Conservation (phyloP, 1,140 invertebrate species). For the Cardiocondyla obscurior region DNA sequence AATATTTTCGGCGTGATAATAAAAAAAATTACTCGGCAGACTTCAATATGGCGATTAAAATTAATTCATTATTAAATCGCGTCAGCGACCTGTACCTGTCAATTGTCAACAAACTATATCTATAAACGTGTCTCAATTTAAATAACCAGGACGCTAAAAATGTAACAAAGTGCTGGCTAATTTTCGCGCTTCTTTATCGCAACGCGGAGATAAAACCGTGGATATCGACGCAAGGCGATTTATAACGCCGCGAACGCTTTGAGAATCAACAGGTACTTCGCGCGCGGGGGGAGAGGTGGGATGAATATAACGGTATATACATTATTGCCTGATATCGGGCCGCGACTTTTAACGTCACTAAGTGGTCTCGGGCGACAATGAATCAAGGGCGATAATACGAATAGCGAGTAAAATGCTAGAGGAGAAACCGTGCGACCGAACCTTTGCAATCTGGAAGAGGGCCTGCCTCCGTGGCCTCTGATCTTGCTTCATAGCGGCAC, state of each 20-base stretch:
- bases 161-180: background rate
- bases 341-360: background rate
- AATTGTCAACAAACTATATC: background rate
- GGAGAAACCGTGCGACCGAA: constrained; percentile 68
- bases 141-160: background rate
- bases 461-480: constrained; percentile 80
- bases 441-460: constrained; percentile 86
- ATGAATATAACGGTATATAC: constrained; percentile 59
- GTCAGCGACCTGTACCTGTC: background rate
- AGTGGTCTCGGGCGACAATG: background rate
- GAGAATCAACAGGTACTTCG: constrained; percentile 64
- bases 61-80: background rate
- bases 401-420: background rate
- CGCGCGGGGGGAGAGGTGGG: constrained; percentile 8
- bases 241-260: constrained; percentile 11
- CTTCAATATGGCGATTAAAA: background rate
- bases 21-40: background rate
- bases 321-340: constrained; percentile 51
- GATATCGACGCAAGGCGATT: constrained; percentile 32
- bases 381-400: background rate
- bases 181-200: background rate
- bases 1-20: background rate
- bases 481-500: constrained; percentile 82
- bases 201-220: no score
- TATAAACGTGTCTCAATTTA: constrained; percentile 1